A percentile compares a stretch with the other conserved stretches of the same genome.
phyloP scores from a whole-genome alignment of 2,113 vertebrate species.

The Bos javanicus region DNA sequence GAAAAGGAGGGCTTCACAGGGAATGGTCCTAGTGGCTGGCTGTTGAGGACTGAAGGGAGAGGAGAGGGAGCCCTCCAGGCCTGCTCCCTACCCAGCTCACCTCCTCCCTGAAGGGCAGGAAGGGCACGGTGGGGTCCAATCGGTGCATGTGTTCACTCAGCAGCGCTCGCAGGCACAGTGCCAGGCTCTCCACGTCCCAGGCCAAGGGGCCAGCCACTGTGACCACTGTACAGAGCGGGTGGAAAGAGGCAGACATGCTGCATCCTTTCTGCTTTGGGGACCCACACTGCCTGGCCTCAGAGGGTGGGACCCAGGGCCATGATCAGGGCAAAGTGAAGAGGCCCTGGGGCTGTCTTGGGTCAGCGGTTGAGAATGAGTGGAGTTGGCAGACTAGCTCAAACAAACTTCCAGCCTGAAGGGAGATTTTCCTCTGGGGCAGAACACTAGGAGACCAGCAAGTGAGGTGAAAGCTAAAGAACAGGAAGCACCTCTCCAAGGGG shows the following conservation, averaged over 20 bases:
- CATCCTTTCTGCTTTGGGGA: not conserved
- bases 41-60: not conserved
- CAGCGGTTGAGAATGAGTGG: not conserved
- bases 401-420: not conserved
- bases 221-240: not conserved
- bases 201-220: slow-evolving; percentile 81
- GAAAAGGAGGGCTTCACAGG: not conserved
- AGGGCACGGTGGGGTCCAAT: slow-evolving; percentile 86
- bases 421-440: not conserved
- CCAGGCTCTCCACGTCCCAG: slow-evolving; percentile 87
- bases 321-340: not conserved
- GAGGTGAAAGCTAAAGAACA: not conserved
- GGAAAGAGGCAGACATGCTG: not conserved
- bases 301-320: not conserved
- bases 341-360: not conserved
- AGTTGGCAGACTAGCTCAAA: not conserved
- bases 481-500: slow-evolving; percentile 58
- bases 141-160: slow-evolving; percentile 86
- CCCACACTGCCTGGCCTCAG: not conserved
- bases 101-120: slow-evolving; percentile 83
- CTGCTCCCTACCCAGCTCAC: slow-evolving; percentile 49
- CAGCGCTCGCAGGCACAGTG: slow-evolving; percentile 85
- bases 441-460: not conserved
- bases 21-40: not conserved
- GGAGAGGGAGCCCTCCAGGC: not conserved